Evolutionary conservation across 1,140 invertebrate species (phyloP), one percentile per base, ranked within the genome.

Genomic region (Zaprionus inermis): DNA sequence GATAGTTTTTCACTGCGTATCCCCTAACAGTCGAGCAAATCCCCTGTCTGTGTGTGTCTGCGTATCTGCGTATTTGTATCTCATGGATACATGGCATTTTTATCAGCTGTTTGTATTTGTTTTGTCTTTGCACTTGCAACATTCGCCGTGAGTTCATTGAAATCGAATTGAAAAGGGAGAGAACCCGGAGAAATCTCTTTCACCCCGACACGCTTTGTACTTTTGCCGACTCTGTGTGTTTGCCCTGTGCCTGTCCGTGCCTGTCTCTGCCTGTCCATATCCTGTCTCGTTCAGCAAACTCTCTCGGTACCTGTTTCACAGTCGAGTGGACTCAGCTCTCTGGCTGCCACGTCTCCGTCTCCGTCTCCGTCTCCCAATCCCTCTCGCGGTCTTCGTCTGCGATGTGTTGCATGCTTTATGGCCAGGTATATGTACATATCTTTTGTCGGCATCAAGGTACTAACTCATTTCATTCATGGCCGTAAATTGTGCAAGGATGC

Each of bases 391-490:
- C 24, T 28, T n/a, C n/a, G n/a, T n/a, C 52, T 46, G 56, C 72
- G 63, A 44, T 68, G 61, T 66, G 76, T 69, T 83, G 81, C 60
- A 74, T 58, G 79, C 76, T 88, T 88, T 88, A 88, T 88, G 72
- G 79, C 76, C 54, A 63, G 34, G 61, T 18, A 64, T 34, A 32
- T 32, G 30, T 32, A 32, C 70, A 63, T 76, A 79, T 88, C 83
- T 86, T 79, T 88, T 83, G 83, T 82, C 84, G 79, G 79, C 79
- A 83, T 79, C 77, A 61, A 52, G 67, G 80, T 83, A 69, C 64
- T 88, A 88, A 77, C 72, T 82, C 76, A 88, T 82, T 88, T 79
- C 83, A 88, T 88, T 89, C 70, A 83, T 79, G 78, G 32, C 78
- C 74, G 70, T 75, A 83, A 88, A 89, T 88, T 83, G 84, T 76